These are phyloP conservation scores for Limnephilus marmoratus DNA, from an alignment of 2,888 invertebrate genomes.

Conservation along the genomic window DNA sequence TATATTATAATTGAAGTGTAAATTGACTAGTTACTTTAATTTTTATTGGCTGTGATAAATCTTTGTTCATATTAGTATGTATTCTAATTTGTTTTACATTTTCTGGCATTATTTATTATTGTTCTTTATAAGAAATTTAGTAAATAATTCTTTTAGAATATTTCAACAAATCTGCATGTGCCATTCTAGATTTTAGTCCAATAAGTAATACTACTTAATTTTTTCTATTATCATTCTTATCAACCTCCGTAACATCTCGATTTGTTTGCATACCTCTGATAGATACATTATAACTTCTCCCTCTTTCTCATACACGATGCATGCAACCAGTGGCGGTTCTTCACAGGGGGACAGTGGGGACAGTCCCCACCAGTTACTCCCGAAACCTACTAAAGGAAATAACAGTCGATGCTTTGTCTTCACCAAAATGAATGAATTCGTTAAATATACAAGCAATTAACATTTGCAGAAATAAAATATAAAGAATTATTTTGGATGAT, in stretches of 20 bases:
- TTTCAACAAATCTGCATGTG: neutral
- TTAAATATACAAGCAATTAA: too few relatives aligned
- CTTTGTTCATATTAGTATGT: neutral
- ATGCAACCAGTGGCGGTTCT: too few relatives aligned
- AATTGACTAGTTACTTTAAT: constrained; percentile 14
- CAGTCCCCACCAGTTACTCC: too few relatives aligned
- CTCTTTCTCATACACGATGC: neutral
- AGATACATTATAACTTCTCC: neutral
- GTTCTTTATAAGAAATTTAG: neutral
- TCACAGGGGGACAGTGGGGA: too few relatives aligned
- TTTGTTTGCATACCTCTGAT: too few relatives aligned
- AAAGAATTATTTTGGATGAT: too few relatives aligned
- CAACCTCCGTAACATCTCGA: neutral
- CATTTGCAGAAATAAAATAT: too few relatives aligned
- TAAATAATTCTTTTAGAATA: neutral
- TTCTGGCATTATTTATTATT: neutral
- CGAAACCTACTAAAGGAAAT: too few relatives aligned
- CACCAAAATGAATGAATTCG: too few relatives aligned
- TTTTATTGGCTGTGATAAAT: neutral
- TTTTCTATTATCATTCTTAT: neutral
- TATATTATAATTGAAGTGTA: neutral
- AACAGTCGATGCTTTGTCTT: too few relatives aligned
- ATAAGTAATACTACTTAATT: neutral
- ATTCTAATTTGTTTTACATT: neutral
- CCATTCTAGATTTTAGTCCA: neutral